These are phyloP conservation scores for Sylvietta virens DNA, from an alignment of 2,113 vertebrate genomes.

Conservation along the genomic window DNA sequence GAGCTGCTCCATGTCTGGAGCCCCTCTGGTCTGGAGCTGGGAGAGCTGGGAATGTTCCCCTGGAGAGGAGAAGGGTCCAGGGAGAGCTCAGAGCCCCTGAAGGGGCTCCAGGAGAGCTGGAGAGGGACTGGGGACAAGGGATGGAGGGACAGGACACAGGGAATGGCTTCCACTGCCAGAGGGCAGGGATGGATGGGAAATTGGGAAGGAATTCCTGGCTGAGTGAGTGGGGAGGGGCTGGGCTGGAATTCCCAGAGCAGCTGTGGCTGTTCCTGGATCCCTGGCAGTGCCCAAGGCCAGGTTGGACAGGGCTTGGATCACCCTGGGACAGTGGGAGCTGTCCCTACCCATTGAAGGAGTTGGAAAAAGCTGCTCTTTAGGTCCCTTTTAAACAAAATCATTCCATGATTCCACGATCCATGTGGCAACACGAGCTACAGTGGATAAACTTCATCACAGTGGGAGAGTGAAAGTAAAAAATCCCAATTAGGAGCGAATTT, in stretches of 20 bases:
- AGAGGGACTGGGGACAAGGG: neutral
- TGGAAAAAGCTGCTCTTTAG: rapidly evolving
- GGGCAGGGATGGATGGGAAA: rapidly evolving
- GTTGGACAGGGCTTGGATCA: rapidly evolving
- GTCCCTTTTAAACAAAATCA: neutral
- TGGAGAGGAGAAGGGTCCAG: neutral
- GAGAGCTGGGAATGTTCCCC: neutral
- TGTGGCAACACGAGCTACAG: neutral
- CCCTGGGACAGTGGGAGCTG: rapidly evolving
- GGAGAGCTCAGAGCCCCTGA: neutral
- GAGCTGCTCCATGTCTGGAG: neutral
- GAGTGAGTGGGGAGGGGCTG: neutral
- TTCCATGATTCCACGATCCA: neutral
- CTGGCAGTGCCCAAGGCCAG: rapidly evolving
- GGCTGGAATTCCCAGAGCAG: rapidly evolving
- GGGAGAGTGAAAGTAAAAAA: neutral
- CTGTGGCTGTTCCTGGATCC: neutral
- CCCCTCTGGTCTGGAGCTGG: neutral
- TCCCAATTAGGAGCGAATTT: neutral
- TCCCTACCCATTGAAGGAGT: too few relatives aligned
- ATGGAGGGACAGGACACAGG: neutral
- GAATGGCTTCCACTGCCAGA: neutral
- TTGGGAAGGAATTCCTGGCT: neutral
- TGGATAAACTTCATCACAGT: neutral
- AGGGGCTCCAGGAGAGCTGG: neutral